Evolutionary conservation across 1,140 invertebrate genomes (phyloP), one percentile per base, ranked within the genome.

Genomic region (Euglossa dilemma): DNA sequence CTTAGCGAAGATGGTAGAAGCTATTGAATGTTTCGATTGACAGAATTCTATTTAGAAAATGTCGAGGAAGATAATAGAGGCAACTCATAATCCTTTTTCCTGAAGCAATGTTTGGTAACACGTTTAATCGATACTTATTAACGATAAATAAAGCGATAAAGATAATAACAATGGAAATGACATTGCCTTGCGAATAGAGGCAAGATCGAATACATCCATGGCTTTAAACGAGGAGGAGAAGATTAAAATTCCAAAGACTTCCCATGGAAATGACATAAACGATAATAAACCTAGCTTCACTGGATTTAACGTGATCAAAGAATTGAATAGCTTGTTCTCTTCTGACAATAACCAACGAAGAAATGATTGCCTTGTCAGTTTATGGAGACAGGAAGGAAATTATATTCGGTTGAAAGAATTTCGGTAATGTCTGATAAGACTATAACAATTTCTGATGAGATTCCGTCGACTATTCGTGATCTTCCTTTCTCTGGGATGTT

Each of bases 371-470:
- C 7, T 16, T 36, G 28, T 16, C 56, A 25, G 56, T 73, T 73
- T 59, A 73, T n/a, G 54, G n/a, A 57, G 36, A 43, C 54, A 45
- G 36, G 3, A 43, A 73, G 54, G 23, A 43, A 63, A 63, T 63
- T 20, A 45, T 25, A 25, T 64, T 28, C 45, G 28, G 8, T 20
- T 12, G 47, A 36, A 52, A 64, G 18, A 47, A 25, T 50, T 76
- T 76, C 18, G 64, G 47, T 20, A 36, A 52, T 28, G 16, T n/a
- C n/a, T 76, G 74, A 76, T 76, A 76, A 76, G 74, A 43, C 59
- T 52, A 47, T 52, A 47, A 76, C 64, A 76, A 76, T 50, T 76
- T 59, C 36, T 76, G 59, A 64, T 12, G 52, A 20, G 47, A 74
- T 36, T 23, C 20, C 50, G 16, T 28, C 66, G 59, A 61, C 59